phyloP scores from a whole-genome alignment of 2,113 vertebrate species.

The Trichechus manatus region DNA sequence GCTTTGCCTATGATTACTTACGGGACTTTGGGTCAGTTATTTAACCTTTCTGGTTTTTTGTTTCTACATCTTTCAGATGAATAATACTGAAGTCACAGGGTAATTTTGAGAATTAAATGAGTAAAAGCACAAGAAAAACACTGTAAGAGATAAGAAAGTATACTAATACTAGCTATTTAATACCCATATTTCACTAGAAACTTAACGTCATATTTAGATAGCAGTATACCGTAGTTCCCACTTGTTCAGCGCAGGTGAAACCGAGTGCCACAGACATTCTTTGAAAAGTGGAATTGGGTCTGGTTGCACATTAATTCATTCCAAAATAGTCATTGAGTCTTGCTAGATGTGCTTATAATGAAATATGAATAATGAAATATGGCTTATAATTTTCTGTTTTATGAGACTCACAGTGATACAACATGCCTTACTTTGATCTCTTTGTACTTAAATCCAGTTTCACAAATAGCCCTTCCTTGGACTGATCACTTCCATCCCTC shows the following conservation, averaged over 20 bases:
- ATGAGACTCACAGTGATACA: neutral
- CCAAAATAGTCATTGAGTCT: neutral
- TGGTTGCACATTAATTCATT: neutral
- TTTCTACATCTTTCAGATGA: slow-evolving; percentile 53
- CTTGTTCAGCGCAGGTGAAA: neutral
- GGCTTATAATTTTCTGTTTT: neutral
- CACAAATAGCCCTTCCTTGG: neutral
- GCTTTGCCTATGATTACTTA: slow-evolving; percentile 42
- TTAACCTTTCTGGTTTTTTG: slow-evolving; percentile 3
- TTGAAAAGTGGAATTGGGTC: neutral
- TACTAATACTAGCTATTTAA: neutral
- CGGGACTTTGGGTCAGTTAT: slow-evolving; percentile 22
- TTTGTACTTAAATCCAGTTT: neutral
- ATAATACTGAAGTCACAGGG: neutral
- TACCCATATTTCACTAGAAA: neutral
- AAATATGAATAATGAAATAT: neutral
- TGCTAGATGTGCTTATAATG: neutral
- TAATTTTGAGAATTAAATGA: slow-evolving; percentile 46
- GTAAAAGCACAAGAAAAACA: neutral
- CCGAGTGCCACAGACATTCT: neutral
- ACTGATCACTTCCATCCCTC: neutral
- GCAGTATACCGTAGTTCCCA: neutral
- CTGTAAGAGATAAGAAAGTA: neutral
- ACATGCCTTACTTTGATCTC: neutral
- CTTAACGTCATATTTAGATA: neutral